Evolutionary conservation across 2,888 invertebrate species (phyloP), one percentile per base, ranked within the genome.

Genomic region (Hydrotaea cyrtoneurina): DNA sequence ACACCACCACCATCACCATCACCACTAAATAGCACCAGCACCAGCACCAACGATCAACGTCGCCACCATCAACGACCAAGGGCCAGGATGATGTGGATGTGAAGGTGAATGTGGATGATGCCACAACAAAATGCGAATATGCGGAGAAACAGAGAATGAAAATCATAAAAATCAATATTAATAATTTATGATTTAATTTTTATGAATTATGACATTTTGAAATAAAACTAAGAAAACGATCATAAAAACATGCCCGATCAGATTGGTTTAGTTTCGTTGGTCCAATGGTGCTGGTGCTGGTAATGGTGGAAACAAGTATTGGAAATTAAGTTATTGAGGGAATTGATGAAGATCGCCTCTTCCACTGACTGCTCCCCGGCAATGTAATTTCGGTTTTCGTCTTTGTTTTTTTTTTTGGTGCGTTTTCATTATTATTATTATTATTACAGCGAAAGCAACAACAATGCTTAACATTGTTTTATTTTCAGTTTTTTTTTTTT

Each of bases 161-260:
- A 83, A 78, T 80, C 78, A 79, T 82, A 80, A 85, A 85, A 81
- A 83, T 80, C 80, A 84, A 86, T 80, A 77, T 80, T 80, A 78
- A 90, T 87, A 87, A 88, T 91, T 91, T 91, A 91, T 91, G 91
- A 91, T 90, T 90, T 91, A 90, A 90, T 91, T 90, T 91, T 89
- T 88, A 89, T 91, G 91, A 91, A 90, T 91, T 91, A 91, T 91
- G 91, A 89, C 89, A 90, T 85, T 86, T 85, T 81, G 53, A 64
- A 71, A 62, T 43, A 83, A 85, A 86, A 84, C 78, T 69, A 83
- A 83, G 83, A 85, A 81, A 82, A 86, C 85, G 17, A 57, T 17
- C 78, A 83, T 73, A 81, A 84, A 79, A 86, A 69, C 69, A 69
- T 43, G 21, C n/a, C 46, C 23, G 75, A 31, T 39, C 11, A 21